phyloP scores from a whole-genome alignment of 2,797 vertebrate species.

The Glossophaga mutica region DNA sequence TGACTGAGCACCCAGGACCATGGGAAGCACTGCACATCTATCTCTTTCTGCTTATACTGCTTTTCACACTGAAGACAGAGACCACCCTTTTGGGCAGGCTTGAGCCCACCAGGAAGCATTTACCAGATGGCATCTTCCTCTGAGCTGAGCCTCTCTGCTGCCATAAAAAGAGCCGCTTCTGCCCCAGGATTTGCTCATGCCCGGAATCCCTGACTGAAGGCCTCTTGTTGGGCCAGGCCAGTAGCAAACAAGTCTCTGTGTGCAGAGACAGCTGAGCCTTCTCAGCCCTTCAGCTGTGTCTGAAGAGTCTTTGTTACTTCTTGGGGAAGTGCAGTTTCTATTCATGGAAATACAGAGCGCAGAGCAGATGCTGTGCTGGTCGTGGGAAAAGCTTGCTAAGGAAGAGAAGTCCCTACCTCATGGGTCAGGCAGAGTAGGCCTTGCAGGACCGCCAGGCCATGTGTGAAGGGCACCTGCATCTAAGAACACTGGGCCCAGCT shows the following conservation, averaged over 20 bases:
- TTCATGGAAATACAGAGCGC: not conserved
- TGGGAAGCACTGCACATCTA: not conserved
- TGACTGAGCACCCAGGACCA: too few species aligned
- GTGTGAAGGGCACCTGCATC: not conserved
- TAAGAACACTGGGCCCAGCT: not conserved
- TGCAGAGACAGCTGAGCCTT: not conserved
- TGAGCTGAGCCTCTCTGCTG: not conserved
- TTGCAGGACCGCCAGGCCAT: not conserved
- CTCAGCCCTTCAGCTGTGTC: not conserved
- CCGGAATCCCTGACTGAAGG: not conserved
- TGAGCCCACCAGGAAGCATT: not conserved
- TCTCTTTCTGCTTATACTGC: not conserved
- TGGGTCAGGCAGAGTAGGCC: not conserved
- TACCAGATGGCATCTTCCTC: not conserved
- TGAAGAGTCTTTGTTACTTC: constrained; percentile 29
- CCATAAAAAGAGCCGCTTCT: not conserved
- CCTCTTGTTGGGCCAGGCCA: not conserved
- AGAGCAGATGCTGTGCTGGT: not conserved
- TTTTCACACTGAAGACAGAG: not conserved
- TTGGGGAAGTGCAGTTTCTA: not conserved
- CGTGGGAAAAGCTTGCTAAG: not conserved
- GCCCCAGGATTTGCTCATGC: not conserved
- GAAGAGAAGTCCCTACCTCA: not conserved
- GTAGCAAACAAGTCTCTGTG: not conserved
- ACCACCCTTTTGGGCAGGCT: not conserved